Evolutionary conservation across 2,797 vertebrate genomes (phyloP), one percentile per base, ranked within the genome.

Genomic region (Telmatherina bonti): DNA sequence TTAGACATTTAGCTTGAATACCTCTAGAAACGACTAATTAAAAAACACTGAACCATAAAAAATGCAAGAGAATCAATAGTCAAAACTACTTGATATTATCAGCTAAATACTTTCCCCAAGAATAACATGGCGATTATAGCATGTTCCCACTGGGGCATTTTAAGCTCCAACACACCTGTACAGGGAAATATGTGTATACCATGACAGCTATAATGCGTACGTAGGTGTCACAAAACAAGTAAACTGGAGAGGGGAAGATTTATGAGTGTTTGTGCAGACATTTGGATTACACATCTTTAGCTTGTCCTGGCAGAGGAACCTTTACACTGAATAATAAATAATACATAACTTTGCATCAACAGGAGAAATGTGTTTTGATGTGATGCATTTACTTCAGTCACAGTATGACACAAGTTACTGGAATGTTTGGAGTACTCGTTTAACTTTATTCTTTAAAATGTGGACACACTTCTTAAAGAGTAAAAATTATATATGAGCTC

Each of bases 211-310:
- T 52, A 24, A 26, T 67, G 52, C 79, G 11, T 90, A 87, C 85
- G 86, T 80, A 78, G 13, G 31, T 49, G 33, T 80, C 54, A 41
- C 13, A 29, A 18, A 29, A 29, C 55, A 52, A 62, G 71, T 90
- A 85, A 91, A 89, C 84, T 88, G 73, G 63, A 71, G 30, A 27
- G 3, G 31, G 62, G 33, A 62, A 38, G 81, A 79, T 82, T 74
- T 33, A 83, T 58, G 2, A 11, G 51, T 85, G 79, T 84, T 79
- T 78, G 78, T 79, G 47, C n/a, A 47, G 27, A 27, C 82, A 67
- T 91, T 88, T 90, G 59, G 71, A 72, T 80, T 77, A 49, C 5
- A 52, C 18, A 27, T 55, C 70, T 41, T 57, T 20, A 62, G 45
- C 29, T 41, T 41, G 33, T 76, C 56, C 12, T 47, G 66, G 43